Percentiles rank a stretch among this genome's conserved stretches.
Conservation (phyloP, 2,797 vertebrate genomes). For the Myripristis murdjan region DNA sequence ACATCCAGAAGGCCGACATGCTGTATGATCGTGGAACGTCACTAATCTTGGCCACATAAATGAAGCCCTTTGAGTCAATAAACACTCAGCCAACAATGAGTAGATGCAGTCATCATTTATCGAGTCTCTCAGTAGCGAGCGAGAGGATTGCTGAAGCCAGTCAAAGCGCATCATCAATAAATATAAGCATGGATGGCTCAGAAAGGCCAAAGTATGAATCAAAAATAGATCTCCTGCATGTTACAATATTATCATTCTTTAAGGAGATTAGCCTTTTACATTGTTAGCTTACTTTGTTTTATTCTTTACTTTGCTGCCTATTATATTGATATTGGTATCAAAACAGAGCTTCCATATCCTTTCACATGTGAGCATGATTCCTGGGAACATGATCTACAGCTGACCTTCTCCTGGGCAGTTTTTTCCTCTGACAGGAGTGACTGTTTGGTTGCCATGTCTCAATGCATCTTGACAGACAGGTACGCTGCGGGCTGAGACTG, state of each 20-base stretch:
- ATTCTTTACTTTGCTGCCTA: constrained; percentile 45
- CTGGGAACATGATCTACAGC: constrained; percentile 49
- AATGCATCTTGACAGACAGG: constrained; percentile 72
- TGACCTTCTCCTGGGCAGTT: constrained; percentile 64
- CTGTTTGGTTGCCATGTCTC: constrained; percentile 57
- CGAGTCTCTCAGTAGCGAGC: constrained; percentile 47
- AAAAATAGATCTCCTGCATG: constrained; percentile 30
- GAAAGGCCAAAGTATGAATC: constrained; percentile 45
- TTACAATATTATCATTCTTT: constrained; percentile 59
- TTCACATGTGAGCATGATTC: constrained; percentile 47
- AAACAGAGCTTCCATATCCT: constrained; percentile 48
- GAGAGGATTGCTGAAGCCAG: constrained; percentile 42
- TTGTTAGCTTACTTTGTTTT: constrained; percentile 42
- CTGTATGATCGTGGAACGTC: constrained; percentile 51
- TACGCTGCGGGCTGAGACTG: constrained; percentile 45
- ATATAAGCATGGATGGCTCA: constrained; percentile 39
- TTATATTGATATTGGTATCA: constrained; percentile 40
- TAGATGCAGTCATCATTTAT: constrained; percentile 57
- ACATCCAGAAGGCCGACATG: constrained; percentile 35
- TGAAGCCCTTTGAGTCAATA: constrained; percentile 66
- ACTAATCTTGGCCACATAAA: constrained; percentile 59
- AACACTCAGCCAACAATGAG: constrained; percentile 42
- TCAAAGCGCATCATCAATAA: constrained; percentile 70
- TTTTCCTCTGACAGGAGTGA: constrained; percentile 48
- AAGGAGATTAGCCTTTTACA: constrained; percentile 55